Evolutionary conservation across 64 coral and sea anemone species (phyloP).

Genomic region (Trachythela sp.): DNA sequence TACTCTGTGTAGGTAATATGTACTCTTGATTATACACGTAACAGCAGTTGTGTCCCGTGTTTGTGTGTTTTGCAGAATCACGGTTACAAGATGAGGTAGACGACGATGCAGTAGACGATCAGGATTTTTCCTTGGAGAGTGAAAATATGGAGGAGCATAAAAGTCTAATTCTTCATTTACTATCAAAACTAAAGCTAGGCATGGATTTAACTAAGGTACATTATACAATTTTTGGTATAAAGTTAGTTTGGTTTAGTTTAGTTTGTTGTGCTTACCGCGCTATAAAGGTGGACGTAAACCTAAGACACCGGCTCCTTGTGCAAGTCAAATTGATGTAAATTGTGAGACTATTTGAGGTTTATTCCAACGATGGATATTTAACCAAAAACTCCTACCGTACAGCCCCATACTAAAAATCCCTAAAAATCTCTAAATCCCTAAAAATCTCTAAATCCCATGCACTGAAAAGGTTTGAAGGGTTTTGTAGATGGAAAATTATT

Average conservation of each 20-base stretch:
- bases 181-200: slow-evolving; percentile 90
- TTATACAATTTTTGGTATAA: neutral
- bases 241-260: neutral
- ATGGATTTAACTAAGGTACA: slow-evolving; percentile 95
- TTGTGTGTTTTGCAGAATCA: neutral
- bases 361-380: neutral
- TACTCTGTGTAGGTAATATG: too few relatives aligned
- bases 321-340: too few relatives aligned
- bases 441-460: too few relatives aligned
- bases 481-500: too few relatives aligned
- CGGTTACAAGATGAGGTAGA: slow-evolving; percentile 32
- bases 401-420: too few relatives aligned
- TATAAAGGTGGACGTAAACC: neutral
- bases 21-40: neutral
- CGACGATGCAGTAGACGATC: slow-evolving; percentile 41
- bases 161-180: slow-evolving; percentile 78
- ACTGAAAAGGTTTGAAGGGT: too few relatives aligned
- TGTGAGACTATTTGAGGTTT: too few relatives aligned
- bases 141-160: slow-evolving; percentile 95
- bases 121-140: slow-evolving; percentile 63
- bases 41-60: neutral
- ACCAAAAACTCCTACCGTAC: neutral
- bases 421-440: too few relatives aligned
- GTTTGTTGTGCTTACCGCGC: neutral
- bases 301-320: too few relatives aligned